Evolutionary conservation across 2,888 invertebrate species (phyloP), one percentile per base, ranked within the genome.

Genomic region (Leucoma salicis): DNA sequence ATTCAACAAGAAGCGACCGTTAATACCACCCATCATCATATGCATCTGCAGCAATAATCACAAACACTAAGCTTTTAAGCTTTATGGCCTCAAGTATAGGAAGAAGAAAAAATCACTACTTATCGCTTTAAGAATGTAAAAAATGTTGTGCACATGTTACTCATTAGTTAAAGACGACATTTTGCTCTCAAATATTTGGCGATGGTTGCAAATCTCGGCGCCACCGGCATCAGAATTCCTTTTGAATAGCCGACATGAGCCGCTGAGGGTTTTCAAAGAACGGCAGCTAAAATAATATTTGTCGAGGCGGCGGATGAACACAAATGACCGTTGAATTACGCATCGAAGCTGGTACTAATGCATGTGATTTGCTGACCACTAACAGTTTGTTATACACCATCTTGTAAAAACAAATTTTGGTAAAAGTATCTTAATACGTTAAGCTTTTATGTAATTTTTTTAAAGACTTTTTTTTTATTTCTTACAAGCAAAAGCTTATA

Each of bases 241-340:
- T 80, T 82, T 72, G 58, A 41, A 51, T 53, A 48, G 67, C 79
- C 78, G 79, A 63, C 71, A 60, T 27, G 39, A 57, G 54, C 50
- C 40, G 14, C 40, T 31, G 15, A 36, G 36, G 32, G 39, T 66
- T 70, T 76, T 67, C 67, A 66, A 55, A 37, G 60, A 69, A 68
- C 69, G 67, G 68, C 85, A 85, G 81, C 86, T 87, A 84, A 64
- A 69, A 85, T 66, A 88, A 88, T 84, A 88, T 86, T 82, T 72
- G 58, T 61, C 44, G 78, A 77, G 74, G 80, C 76, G 84, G 69
- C 70, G 69, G 73, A 74, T 86, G 77, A 86, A 83, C 82, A 88
- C 84, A 88, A 89, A 82, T 85, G 82, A 84, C 78, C 87, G 80
- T 82, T 62, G 81, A 79, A 88, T 88, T 85, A 79, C 71, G 74